These are phyloP conservation scores for Chauna torquata DNA, from an alignment of 2,113 vertebrate genomes.

Conservation along the genomic window DNA sequence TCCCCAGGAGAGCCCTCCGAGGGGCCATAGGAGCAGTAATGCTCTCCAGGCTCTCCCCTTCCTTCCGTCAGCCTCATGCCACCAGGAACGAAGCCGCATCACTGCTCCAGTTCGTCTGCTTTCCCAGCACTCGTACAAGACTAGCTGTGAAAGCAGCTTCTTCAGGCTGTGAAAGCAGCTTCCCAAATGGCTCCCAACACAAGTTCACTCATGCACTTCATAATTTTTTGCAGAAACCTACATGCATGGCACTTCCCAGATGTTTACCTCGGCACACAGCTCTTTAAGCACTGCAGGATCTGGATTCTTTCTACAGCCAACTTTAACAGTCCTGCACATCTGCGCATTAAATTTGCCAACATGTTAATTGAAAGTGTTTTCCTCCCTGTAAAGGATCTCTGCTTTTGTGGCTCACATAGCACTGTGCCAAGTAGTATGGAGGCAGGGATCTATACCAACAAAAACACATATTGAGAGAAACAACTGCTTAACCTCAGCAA, in stretches of 20 bases:
- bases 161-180: constrained; percentile 2
- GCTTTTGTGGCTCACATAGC: neutral
- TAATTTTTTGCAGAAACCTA: neutral
- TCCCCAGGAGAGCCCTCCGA: neutral
- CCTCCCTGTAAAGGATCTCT: neutral
- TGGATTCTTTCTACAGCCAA: neutral
- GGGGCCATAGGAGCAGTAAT: neutral
- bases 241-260: neutral
- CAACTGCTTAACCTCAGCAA: constrained; percentile 6
- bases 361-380: neutral
- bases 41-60: neutral
- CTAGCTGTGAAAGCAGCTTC: neutral
- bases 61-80: neutral
- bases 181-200: neutral
- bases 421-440: neutral
- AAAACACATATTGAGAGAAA: neutral
- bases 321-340: neutral
- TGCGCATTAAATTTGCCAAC: neutral
- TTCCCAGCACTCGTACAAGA: neutral
- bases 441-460: neutral
- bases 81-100: rapidly evolving
- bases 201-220: neutral
- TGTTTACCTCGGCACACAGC: neutral
- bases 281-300: neutral
- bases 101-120: neutral